phyloP scores from a whole-genome alignment of 2,888 invertebrate species.

The Pseudococcus viburni region DNA sequence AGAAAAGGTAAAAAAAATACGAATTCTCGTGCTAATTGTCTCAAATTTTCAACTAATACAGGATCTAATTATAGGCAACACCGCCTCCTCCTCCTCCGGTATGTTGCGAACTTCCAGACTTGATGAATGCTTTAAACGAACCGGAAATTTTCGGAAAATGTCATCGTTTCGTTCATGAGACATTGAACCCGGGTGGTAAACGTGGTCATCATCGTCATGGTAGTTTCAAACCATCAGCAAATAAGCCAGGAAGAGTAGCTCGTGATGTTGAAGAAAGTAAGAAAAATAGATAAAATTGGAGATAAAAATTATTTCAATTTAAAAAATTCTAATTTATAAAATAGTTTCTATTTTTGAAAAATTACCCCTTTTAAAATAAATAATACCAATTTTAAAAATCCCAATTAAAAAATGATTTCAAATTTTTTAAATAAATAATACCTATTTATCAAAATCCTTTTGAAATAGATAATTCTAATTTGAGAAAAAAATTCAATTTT shows the following conservation, averaged over 20 bases:
- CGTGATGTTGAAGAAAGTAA: conserved; percentile 35
- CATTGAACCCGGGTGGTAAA: background rate
- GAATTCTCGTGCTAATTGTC: too few relatives aligned
- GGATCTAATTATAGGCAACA: background rate
- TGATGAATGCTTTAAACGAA: background rate
- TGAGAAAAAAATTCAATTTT: too few relatives aligned
- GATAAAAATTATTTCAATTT: background rate
- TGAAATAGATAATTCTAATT: too few relatives aligned
- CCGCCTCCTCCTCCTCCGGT: conserved; percentile 42
- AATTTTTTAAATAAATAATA: too few relatives aligned
- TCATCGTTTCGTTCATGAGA: background rate
- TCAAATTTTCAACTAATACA: too few relatives aligned
- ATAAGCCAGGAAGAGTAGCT: background rate
- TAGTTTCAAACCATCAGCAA: background rate
- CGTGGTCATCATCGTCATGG: conserved; percentile 6
- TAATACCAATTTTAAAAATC: too few relatives aligned
- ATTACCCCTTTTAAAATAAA: too few relatives aligned
- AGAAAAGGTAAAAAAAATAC: background rate
- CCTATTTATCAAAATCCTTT: too few relatives aligned
- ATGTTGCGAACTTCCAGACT: conserved; percentile 39
- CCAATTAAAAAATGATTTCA: too few relatives aligned
- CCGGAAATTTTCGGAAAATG: conserved; percentile 35
- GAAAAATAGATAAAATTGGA: background rate
- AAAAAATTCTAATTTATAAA: background rate
- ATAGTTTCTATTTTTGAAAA: background rate